phyloP scores from a whole-genome alignment of 2,797 vertebrate species.

The Gastrophryne carolinensis region DNA sequence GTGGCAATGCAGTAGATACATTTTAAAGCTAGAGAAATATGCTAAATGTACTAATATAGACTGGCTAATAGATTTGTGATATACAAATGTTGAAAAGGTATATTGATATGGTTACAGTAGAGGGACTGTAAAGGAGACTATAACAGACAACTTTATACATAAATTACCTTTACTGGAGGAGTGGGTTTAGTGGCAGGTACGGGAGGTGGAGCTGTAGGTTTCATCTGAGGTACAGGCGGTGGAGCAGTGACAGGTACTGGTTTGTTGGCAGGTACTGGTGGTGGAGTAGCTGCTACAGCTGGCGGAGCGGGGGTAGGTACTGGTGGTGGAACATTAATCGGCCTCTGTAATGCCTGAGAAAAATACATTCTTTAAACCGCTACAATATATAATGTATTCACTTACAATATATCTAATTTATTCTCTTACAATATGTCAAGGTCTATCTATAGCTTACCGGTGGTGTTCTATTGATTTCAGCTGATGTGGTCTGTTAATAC shows the following conservation, averaged over 20 bases:
- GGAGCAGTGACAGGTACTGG: too few species aligned
- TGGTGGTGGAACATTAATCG: slow-evolving; percentile 6
- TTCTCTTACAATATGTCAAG: not conserved
- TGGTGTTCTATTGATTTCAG: not conserved
- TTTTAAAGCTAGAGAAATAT: not conserved
- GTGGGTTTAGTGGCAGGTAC: not conserved
- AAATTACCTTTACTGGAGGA: not conserved
- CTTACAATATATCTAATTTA: too few species aligned
- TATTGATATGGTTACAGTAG: not conserved
- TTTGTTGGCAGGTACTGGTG: slow-evolving; percentile 4
- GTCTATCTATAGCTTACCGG: not conserved
- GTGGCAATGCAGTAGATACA: too few species aligned
- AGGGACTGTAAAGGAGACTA: not conserved
- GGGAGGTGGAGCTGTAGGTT: not conserved
- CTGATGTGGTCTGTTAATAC: not conserved
- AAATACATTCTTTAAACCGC: too few species aligned
- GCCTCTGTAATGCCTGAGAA: slow-evolving; percentile 25
- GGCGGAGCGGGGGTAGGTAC: not conserved
- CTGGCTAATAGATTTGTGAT: not conserved
- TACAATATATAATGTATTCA: too few species aligned
- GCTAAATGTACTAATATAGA: not conserved
- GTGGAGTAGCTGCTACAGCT: not conserved
- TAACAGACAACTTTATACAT: not conserved
- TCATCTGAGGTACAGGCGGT: too few species aligned
- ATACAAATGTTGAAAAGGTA: not conserved